Evolutionary conservation across 1,140 invertebrate genomes (phyloP).

Genomic region (Latrodectus geometricus): DNA sequence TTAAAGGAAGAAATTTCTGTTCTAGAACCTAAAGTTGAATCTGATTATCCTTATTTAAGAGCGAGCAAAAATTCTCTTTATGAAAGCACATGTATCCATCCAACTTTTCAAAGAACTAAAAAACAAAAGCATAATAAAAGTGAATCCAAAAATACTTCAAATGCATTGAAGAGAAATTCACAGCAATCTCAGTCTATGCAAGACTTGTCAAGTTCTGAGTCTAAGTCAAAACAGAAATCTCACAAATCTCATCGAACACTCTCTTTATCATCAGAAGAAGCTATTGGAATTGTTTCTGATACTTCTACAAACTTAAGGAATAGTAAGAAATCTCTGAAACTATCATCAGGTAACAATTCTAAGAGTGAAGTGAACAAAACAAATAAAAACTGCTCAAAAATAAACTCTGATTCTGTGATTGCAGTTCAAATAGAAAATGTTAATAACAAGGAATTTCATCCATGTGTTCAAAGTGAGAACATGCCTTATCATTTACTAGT

Average conservation of each 20-base stretch:
- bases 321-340: neutral
- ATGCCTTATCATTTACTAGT: conserved; percentile 11
- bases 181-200: conserved; percentile 70
- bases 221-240: conserved; percentile 25
- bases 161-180: conserved; percentile 61
- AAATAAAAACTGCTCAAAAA: neutral
- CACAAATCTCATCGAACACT: conserved; percentile 42
- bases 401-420: neutral
- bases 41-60: neutral
- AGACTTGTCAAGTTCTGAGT: conserved; percentile 70
- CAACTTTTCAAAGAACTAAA: conserved; percentile 26
- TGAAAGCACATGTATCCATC: neutral
- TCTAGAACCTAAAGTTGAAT: neutral
- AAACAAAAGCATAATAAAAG: conserved; percentile 67
- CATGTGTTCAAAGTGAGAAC: neutral
- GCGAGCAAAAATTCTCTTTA: neutral
- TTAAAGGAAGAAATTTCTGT: conserved; percentile 70
- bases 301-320: neutral
- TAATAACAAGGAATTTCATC: neutral
- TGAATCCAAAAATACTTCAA: conserved; percentile 72
- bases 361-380: conserved; percentile 16
- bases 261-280: conserved; percentile 45
- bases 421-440: neutral
- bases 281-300: conserved; percentile 16
- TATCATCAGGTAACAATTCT: conserved; percentile 5